phyloP scores from a whole-genome alignment of 2,888 invertebrate genomes.

The Sinohyriopsis cumingii region DNA sequence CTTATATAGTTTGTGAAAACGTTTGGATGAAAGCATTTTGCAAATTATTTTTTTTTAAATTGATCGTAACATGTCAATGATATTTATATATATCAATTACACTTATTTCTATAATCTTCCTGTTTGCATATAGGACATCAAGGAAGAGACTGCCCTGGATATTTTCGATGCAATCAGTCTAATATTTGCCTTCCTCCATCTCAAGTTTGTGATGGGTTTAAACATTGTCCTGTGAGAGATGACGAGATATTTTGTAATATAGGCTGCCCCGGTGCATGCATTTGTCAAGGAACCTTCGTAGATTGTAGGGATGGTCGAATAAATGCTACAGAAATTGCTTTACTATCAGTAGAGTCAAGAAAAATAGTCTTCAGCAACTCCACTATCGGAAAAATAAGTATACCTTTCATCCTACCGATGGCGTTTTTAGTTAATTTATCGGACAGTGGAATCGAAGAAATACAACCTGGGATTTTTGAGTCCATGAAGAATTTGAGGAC shows the following conservation, averaged over 20 bases:
- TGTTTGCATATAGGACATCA: too few species aligned
- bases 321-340: background rate
- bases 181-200: slow-evolving; percentile 19
- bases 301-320: slow-evolving; percentile 9
- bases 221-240: slow-evolving; percentile 30
- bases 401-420: background rate
- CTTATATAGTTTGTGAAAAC: too few species aligned
- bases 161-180: slow-evolving; percentile 15
- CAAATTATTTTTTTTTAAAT: too few species aligned
- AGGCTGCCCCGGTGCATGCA: slow-evolving; percentile 21
- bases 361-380: slow-evolving; percentile 12
- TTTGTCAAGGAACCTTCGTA: slow-evolving; percentile 20
- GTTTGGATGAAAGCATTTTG: too few species aligned
- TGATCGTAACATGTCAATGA: too few species aligned
- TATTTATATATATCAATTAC: too few species aligned
- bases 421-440: slow-evolving; percentile 7
- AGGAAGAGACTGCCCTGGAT: slow-evolving; percentile 13
- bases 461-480: background rate
- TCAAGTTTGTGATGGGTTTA: slow-evolving; percentile 35
- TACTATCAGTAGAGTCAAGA: slow-evolving; percentile 3
- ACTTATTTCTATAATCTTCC: too few species aligned
- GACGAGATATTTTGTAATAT: slow-evolving; percentile 34
- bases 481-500: background rate
- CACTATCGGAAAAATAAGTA: background rate
- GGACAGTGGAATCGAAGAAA: background rate